phyloP scores from a whole-genome alignment of 23 tunicate genomes.

The Clavelina lepadiformis region DNA sequence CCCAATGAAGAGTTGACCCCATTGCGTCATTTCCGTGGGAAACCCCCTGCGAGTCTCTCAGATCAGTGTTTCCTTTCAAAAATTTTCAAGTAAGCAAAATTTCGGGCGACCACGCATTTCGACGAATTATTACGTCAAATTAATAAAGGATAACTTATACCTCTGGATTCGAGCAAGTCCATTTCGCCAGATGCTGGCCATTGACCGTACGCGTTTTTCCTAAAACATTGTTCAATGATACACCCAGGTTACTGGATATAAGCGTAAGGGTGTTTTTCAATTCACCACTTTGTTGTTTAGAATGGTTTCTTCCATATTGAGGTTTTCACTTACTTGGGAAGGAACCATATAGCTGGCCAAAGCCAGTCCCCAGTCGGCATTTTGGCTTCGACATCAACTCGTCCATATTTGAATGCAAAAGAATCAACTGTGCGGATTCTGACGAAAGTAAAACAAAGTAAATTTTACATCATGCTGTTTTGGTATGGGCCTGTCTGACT shows the following conservation, averaged over 20 bases:
- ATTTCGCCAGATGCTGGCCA: slow-evolving; percentile 99
- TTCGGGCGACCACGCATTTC: neutral
- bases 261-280: too few relatives aligned
- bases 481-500: too few relatives aligned
- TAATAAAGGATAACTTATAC: slow-evolving; percentile 30
- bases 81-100: neutral
- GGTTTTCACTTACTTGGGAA: slow-evolving; percentile 60
- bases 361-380: slow-evolving; percentile 95
- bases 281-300: too few relatives aligned
- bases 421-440: slow-evolving; percentile 87
- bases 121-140: too few relatives aligned
- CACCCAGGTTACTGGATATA: too few relatives aligned
- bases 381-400: slow-evolving; percentile 83
- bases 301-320: neutral
- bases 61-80: slow-evolving; percentile 39
- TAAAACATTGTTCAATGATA: too few relatives aligned
- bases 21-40: slow-evolving; percentile 85
- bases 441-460: neutral
- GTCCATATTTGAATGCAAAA: slow-evolving; percentile 75
- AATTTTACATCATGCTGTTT: too few relatives aligned
- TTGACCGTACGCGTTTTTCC: slow-evolving; percentile 58
- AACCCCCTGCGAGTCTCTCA: slow-evolving; percentile 41
- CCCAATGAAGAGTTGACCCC: slow-evolving; percentile 94
- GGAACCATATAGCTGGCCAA: slow-evolving; percentile 97
- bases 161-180: slow-evolving; percentile 85